Evolutionary conservation across 2,113 vertebrate genomes (phyloP), one percentile per base, ranked within the genome.

Genomic region (Mus musculus): DNA sequence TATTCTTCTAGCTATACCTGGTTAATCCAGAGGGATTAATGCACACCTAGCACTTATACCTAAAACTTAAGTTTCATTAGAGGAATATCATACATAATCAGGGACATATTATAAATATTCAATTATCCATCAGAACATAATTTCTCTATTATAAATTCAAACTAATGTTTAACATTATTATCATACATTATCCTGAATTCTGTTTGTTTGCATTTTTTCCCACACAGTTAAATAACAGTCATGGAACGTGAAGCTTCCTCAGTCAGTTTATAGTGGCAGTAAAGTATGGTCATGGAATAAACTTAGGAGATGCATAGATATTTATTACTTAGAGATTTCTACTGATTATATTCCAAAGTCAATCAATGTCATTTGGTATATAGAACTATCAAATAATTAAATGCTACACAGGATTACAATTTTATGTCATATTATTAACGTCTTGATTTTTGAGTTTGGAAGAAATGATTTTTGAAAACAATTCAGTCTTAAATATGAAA

Each of bases 341-440:
- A 26, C 19, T 56, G 49, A 90, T 89, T 88, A 67, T 6, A 82
- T 92, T 91, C 77, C 56, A 92, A 88, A 93, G 56, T 19, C 59
- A 59, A 20, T 59, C 17, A 59, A 1, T 88, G 30, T 13, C 11
- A 54, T 65, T 77, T 81, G 52, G 11, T 75, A 46, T 1, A 75
- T 4, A 65, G 89, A 88, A 67, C 0, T 61, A 81, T 49, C 81
- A 46, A 72, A 54, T 67, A 9, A 61, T 10, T 73, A 75, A 75
- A 28, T 59, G 92, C 17, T 20, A 36, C 6, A 33, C 7, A 85
- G 17, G 92, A 86, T 91, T 89, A 92, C 59, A 69, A 92, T 59
- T 81, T 80, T 56, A 6, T 67, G 65, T 85, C 4, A 87, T 3
- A 71, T 4, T 16, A 11, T 11, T 85, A 19, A 59, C 19, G 17